These are phyloP conservation scores for Drosophila equinoxialis DNA, from an alignment of 1,140 invertebrate species.

Conservation along the genomic window DNA sequence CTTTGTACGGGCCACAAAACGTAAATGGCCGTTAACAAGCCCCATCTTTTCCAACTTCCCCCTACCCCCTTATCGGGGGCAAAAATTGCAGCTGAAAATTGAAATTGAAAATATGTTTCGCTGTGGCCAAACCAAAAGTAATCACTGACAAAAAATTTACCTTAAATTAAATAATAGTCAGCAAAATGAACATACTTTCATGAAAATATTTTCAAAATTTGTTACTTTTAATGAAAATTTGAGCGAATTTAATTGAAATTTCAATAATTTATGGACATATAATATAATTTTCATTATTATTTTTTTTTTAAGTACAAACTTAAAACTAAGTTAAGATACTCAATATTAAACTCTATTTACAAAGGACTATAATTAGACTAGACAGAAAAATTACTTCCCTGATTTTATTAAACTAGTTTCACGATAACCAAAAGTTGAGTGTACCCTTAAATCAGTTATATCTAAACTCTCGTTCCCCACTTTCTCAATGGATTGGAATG, in stretches of 20 bases:
- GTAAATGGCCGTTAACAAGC: conserved; percentile 71
- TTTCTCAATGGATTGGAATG: neutral
- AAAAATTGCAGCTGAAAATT: conserved; percentile 71
- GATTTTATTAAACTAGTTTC: neutral
- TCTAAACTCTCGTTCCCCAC: neutral
- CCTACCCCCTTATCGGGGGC: neutral
- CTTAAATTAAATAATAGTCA: neutral
- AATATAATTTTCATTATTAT: too few relatives aligned
- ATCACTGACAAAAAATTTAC: neutral
- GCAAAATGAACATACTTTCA: neutral
- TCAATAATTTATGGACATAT: too few relatives aligned
- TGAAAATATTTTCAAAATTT: neutral
- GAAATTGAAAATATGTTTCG: conserved; percentile 56
- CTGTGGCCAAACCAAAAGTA: conserved; percentile 10
- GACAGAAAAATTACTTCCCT: neutral
- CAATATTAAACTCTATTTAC: too few relatives aligned
- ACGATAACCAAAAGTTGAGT: neutral
- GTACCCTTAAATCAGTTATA: neutral
- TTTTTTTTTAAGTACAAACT: too few relatives aligned
- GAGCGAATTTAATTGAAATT: too few relatives aligned
- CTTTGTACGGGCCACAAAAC: neutral
- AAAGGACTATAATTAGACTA: too few relatives aligned
- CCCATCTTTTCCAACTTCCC: neutral
- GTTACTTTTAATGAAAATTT: neutral
- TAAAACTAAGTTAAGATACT: too few relatives aligned